Evolutionary conservation across 2,888 invertebrate genomes (phyloP).

Genomic region (Anthrax anthrax): DNA sequence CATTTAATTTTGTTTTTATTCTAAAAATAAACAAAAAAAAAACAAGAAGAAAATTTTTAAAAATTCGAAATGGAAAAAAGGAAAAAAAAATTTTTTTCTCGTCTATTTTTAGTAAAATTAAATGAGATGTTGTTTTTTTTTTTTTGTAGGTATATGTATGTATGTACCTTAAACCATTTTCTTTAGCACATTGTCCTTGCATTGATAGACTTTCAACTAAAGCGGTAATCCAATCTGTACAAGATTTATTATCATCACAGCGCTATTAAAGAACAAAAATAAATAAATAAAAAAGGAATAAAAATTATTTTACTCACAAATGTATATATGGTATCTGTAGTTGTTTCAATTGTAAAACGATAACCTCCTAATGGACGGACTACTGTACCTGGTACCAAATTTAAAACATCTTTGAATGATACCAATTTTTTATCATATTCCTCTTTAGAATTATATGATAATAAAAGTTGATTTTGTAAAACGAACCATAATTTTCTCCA

Average conservation of each 20-base stretch:
- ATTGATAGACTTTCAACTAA: constrained; percentile 19
- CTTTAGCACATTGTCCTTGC: constrained; percentile 7
- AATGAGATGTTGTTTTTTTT: too few species aligned
- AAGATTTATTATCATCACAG: constrained; percentile 23
- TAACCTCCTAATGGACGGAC: constrained; percentile 22
- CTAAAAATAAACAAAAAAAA: constrained; percentile 5
- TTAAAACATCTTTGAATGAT: constrained; percentile 24
- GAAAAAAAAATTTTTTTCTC: too few species aligned
- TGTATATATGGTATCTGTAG: constrained; percentile 21
- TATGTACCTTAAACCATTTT: constrained; percentile 4
- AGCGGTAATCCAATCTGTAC: constrained; percentile 24
- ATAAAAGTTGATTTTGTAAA: constrained; percentile 22
- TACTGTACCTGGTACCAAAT: constrained; percentile 24
- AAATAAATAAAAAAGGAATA: neutral
- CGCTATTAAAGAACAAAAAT: constrained; percentile 14
- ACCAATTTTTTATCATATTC: constrained; percentile 25
- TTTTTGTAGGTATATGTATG: neutral
- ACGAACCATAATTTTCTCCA: constrained; percentile 27
- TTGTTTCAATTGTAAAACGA: constrained; percentile 25
- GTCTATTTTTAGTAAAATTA: too few species aligned
- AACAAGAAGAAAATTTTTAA: neutral
- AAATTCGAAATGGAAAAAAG: neutral
- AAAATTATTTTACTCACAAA: constrained; percentile 17
- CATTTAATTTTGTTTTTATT: constrained; percentile 9
- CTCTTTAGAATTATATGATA: constrained; percentile 23